A percentile compares a stretch with the other conserved stretches of the same genome.
Evolutionary conservation across 2,888 invertebrate genomes (phyloP).

Genomic region (Clunio marinus): DNA sequence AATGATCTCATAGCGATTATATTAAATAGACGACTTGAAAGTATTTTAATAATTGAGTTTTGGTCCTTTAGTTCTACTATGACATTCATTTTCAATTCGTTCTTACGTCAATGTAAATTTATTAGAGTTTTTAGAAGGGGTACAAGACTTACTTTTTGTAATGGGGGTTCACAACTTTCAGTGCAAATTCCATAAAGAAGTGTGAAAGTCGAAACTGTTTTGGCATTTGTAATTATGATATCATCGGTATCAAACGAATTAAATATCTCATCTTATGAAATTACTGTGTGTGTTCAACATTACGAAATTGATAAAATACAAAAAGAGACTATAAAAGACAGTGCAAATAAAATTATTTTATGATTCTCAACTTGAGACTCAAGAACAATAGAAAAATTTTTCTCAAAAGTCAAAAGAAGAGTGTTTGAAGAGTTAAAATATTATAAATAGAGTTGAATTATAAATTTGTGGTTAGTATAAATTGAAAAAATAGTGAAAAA

Average conservation of each 20-base stretch:
- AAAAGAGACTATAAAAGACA: constrained; percentile 33
- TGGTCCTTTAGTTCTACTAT: too few relatives aligned
- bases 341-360: not conserved
- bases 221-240: not conserved
- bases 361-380: not conserved
- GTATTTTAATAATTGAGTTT: too few relatives aligned
- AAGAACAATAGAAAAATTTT: not conserved
- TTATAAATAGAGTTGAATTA: constrained; percentile 13
- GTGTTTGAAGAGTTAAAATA: not conserved
- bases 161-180: too few relatives aligned
- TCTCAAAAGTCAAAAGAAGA: not conserved
- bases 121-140: too few relatives aligned
- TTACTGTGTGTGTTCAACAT: not conserved
- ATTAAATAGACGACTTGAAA: too few relatives aligned
- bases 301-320: constrained; percentile 7
- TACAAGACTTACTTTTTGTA: too few relatives aligned
- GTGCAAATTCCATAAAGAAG: too few relatives aligned
- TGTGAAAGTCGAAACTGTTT: not conserved
- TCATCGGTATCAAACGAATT: not conserved
- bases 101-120: too few relatives aligned
- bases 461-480: constrained; percentile 36
- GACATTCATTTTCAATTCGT: too few relatives aligned
- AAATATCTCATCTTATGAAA: constrained; percentile 25
- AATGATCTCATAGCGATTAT: too few relatives aligned
- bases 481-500: constrained; percentile 41